phyloP scores from a whole-genome alignment of 2,888 invertebrate genomes.

The Atethmia centrago region DNA sequence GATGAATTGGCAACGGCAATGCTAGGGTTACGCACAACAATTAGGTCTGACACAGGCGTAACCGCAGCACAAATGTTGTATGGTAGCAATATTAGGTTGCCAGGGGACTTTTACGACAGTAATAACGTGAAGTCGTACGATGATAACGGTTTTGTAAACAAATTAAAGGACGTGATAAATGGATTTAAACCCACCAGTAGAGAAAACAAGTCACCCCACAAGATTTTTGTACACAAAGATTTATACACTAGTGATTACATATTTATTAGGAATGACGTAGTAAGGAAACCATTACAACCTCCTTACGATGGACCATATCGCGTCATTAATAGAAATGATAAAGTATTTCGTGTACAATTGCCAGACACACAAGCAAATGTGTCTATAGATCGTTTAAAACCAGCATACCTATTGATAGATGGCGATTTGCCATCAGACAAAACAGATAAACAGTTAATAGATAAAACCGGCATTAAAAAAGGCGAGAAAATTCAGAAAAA shows the following conservation, averaged over 20 bases:
- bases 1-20: too few relatives aligned
- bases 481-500: too few relatives aligned
- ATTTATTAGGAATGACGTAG: slow-evolving; percentile 4
- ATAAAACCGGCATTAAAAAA: too few relatives aligned
- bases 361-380: slow-evolving; percentile 8
- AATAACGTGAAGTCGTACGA: neutral
- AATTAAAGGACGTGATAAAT: too few relatives aligned
- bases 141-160: slow-evolving; percentile 1
- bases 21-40: too few relatives aligned
- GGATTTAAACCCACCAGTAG: too few relatives aligned
- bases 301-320: slow-evolving; percentile 11
- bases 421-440: neutral
- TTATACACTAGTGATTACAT: too few relatives aligned
- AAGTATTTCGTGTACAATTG: neutral
- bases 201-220: too few relatives aligned
- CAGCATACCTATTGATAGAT: neutral
- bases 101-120: slow-evolving; percentile 3
- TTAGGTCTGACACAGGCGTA: too few relatives aligned
- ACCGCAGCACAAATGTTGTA: too few relatives aligned
- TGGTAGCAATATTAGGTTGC: too few relatives aligned
- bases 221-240: too few relatives aligned
- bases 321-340: neutral
- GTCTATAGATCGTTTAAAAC: slow-evolving; percentile 3
- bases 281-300: slow-evolving; percentile 9
- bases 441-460: neutral